phyloP scores from a whole-genome alignment of 2,113 vertebrate genomes.

The Trachemys scripta region DNA sequence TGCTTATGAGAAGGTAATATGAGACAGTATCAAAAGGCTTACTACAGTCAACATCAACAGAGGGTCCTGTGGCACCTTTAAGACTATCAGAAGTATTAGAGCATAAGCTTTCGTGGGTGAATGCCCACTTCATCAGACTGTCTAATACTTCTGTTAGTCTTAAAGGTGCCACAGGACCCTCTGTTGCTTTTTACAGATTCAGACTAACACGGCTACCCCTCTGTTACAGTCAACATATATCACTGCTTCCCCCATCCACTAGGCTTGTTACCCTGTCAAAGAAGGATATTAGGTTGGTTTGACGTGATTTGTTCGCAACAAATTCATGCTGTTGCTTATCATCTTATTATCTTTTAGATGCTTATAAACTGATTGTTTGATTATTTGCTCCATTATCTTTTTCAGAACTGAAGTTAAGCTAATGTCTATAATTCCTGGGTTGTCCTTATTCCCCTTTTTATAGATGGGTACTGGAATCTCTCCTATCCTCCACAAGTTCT shows the following conservation, averaged over 20 bases:
- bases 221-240: background rate
- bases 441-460: background rate
- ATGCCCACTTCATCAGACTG: no score
- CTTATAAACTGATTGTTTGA: background rate
- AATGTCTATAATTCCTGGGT: background rate
- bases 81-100: no score
- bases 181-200: no score
- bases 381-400: background rate
- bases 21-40: background rate
- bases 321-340: background rate
- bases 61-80: no score
- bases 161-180: no score
- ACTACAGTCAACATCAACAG: background rate
- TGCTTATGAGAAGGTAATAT: background rate
- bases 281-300: background rate
- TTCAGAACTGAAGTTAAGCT: background rate
- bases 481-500: background rate
- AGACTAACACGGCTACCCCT: no score
- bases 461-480: background rate
- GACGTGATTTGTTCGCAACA: background rate
- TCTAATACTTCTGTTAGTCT: no score
- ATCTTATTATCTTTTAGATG: background rate
- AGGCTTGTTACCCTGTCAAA: background rate
- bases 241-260: background rate
- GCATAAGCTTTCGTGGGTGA: no score